Evolutionary conservation across 2,113 vertebrate species (phyloP).

Genomic region (Sinocyclocheilus anshuiensis): DNA sequence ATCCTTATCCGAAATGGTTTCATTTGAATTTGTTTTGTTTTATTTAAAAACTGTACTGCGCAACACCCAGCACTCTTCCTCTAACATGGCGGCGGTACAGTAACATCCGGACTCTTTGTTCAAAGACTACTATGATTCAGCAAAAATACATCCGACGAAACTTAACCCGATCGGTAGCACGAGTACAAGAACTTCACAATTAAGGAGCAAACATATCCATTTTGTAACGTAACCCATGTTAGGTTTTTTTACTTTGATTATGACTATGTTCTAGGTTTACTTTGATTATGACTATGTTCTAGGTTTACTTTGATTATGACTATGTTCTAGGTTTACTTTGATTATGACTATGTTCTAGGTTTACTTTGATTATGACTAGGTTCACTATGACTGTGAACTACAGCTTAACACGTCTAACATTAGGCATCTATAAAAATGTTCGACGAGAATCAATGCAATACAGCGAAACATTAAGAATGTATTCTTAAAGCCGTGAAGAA

Average conservation of each 20-base stretch:
- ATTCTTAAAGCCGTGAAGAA: background rate
- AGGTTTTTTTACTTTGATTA: no score
- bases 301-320: no score
- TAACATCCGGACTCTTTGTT: constrained; percentile 50
- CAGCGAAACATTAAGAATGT: background rate
- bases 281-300: no score
- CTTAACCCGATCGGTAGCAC: background rate
- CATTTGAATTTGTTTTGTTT: background rate
- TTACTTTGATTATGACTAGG: no score
- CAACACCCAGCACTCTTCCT: background rate
- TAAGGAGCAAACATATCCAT: background rate
- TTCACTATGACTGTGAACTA: background rate
- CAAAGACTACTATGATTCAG: constrained; percentile 37
- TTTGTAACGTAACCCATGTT: background rate
- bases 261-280: no score
- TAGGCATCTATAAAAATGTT: background rate
- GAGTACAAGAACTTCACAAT: background rate
- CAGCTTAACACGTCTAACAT: background rate
- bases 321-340: no score
- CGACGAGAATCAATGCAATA: background rate
- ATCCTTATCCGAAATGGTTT: background rate
- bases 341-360: no score
- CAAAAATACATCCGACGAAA: background rate
- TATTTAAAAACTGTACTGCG: background rate
- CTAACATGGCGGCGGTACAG: constrained; percentile 18